Conservation (phyloP, 64 coral and sea anemone species). For the Acropora yongei region DNA sequence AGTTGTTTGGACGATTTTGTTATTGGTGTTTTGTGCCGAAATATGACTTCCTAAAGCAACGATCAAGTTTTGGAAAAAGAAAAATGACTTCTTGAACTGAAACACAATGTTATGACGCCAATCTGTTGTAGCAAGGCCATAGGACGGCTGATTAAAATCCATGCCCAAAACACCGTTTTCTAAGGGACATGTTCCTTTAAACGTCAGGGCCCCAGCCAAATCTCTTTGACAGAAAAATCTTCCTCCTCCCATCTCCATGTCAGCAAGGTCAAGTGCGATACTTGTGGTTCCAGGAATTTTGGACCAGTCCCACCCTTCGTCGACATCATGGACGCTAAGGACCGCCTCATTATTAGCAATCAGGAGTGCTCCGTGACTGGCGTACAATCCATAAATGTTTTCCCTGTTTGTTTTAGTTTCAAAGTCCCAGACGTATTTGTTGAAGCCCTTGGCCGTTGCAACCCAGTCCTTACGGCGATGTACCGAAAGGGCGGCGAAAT, state of each 20-base stretch:
- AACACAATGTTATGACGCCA: conserved; percentile 16
- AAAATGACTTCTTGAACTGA: conserved; percentile 79
- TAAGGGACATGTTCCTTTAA: conserved; percentile 9
- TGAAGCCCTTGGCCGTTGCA: conserved; percentile 81
- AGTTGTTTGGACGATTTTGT: conserved; percentile 42
- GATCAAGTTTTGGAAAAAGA: conserved; percentile 71
- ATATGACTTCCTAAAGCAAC: conserved; percentile 76
- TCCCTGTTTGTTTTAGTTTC: conserved; percentile 35
- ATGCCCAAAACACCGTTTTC: conserved; percentile 83
- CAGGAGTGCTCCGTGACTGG: conserved; percentile 70
- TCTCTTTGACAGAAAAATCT: conserved; percentile 40
- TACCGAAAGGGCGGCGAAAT: conserved; percentile 70
- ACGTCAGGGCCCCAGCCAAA: conserved; percentile 54
- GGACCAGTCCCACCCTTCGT: conserved; percentile 87
- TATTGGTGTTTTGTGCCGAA: not conserved
- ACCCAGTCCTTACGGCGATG: conserved; percentile 82
- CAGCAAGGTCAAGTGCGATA: conserved; percentile 14
- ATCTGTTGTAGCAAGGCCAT: not conserved
- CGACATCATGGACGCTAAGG: conserved; percentile 51
- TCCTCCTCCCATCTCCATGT: conserved; percentile 19
- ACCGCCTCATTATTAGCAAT: conserved; percentile 70
- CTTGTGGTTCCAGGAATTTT: conserved; percentile 84
- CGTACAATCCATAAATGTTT: conserved; percentile 75
- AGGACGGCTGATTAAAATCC: conserved; percentile 67
- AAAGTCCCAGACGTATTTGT: conserved; percentile 59